Evolutionary conservation across 1,140 invertebrate species (phyloP).

Genomic region (Hylyphantes graminicola): DNA sequence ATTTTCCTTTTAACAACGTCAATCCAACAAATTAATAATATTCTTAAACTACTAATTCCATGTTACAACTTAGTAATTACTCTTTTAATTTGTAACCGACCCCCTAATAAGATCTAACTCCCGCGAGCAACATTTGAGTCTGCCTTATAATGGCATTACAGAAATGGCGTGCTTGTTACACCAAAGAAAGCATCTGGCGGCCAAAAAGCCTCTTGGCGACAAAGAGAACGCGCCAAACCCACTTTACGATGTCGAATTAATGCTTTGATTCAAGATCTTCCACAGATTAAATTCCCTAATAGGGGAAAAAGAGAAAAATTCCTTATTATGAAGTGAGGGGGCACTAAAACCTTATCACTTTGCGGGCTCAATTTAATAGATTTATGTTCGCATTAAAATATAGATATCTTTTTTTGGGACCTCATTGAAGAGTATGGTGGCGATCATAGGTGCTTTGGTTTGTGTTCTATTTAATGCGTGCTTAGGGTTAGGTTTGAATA

Average conservation of each 20-base stretch:
- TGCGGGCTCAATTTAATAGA: slow-evolving; percentile 45
- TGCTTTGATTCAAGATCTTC: slow-evolving; percentile 44
- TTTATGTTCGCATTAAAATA: slow-evolving; percentile 38
- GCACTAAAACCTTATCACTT: slow-evolving; percentile 40
- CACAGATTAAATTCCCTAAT: slow-evolving; percentile 27
- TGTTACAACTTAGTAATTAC: too few species aligned
- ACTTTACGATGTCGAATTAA: slow-evolving; percentile 34
- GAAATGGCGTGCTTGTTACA: slow-evolving; percentile 25
- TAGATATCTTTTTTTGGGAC: neutral
- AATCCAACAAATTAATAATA: too few species aligned
- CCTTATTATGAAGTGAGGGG: slow-evolving; percentile 33
- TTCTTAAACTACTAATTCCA: too few species aligned
- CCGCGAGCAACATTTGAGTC: slow-evolving; percentile 44
- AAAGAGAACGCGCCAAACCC: slow-evolving; percentile 1
- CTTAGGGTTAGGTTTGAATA: too few species aligned
- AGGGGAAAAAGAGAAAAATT: neutral
- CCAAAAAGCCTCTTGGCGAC: neutral
- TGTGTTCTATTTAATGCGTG: too few species aligned
- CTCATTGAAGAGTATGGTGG: too few species aligned
- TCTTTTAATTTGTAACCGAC: neutral
- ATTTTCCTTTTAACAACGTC: too few species aligned
- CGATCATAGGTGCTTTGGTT: too few species aligned
- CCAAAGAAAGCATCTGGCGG: slow-evolving; percentile 25
- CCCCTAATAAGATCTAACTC: neutral
- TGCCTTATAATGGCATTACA: slow-evolving; percentile 34